Conservation (phyloP, 2,888 invertebrate genomes). For the Cephus rjabovi region DNA sequence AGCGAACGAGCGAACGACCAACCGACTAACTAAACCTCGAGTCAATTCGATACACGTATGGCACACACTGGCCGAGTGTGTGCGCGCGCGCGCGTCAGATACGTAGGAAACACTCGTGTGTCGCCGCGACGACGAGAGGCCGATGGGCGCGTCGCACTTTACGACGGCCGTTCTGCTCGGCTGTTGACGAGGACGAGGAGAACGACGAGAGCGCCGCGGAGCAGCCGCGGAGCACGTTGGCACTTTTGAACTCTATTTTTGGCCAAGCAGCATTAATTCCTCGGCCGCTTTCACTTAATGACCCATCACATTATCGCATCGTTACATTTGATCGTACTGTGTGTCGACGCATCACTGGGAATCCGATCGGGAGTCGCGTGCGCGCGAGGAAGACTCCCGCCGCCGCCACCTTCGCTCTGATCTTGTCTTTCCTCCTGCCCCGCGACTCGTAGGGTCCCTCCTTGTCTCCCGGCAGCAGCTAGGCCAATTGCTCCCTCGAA, state of each 20-base stretch:
- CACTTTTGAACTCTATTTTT: background rate
- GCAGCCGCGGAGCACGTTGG: background rate
- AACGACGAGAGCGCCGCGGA: no score
- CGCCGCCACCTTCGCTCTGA: no score
- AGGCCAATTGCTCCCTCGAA: no score
- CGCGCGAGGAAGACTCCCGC: no score
- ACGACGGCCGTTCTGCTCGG: background rate
- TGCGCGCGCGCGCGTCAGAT: background rate
- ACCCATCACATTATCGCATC: background rate
- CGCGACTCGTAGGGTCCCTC: no score
- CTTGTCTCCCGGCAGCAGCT: no score
- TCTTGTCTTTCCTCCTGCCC: no score
- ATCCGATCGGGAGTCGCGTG: no score
- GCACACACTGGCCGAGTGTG: background rate
- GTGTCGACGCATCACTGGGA: no score
- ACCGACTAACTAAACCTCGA: slow-evolving; percentile 1
- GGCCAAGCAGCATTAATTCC: background rate
- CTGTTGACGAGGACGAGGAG: background rate
- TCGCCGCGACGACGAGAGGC: background rate
- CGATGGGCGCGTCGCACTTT: slow-evolving; percentile 7
- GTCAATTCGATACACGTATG: slow-evolving; percentile 8
- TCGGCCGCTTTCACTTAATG: background rate
- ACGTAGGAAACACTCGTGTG: background rate
- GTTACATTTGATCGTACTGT: background rate
- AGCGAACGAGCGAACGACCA: background rate